These are phyloP conservation scores for Eupithecia tripunctaria DNA, from an alignment of 2,888 invertebrate species.

Conservation along the genomic window DNA sequence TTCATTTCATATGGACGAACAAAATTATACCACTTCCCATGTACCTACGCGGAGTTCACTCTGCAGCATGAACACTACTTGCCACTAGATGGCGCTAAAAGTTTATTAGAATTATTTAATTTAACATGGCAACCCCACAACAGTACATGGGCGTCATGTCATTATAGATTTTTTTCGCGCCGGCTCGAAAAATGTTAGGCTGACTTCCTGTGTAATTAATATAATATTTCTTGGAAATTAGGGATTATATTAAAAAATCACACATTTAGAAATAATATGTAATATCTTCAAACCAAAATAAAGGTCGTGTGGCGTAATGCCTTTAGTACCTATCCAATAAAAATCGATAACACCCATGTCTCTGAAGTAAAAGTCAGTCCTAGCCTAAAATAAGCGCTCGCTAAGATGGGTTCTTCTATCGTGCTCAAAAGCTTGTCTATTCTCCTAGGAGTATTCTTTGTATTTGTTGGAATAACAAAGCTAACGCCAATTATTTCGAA, in stretches of 20 bases:
- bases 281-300: constrained; percentile 21
- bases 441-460: constrained; percentile 96
- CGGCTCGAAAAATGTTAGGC: constrained; percentile 45
- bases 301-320: not conserved
- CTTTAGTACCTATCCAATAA: constrained; percentile 1
- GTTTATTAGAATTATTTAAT: not conserved
- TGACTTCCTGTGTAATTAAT: constrained; percentile 41
- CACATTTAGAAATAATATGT: constrained; percentile 28
- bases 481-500: constrained; percentile 95
- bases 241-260: not conserved
- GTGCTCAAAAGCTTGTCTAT: constrained; percentile 96
- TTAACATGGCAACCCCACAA: constrained; percentile 3
- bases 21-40: no score
- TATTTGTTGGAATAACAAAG: constrained; percentile 97
- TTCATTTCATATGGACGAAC: no score
- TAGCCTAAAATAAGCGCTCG: constrained; percentile 40
- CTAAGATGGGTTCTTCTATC: constrained; percentile 86
- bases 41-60: no score
- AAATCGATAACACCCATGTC: constrained; percentile 42
- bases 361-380: constrained; percentile 52
- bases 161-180: constrained; percentile 80
- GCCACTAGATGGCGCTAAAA: constrained; percentile 22
- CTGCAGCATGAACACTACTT: constrained; percentile 16
- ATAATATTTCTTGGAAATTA: constrained; percentile 26
- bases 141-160: constrained; percentile 22